phyloP scores from a whole-genome alignment of 1,140 invertebrate genomes.

The Paracyclopina nana region DNA sequence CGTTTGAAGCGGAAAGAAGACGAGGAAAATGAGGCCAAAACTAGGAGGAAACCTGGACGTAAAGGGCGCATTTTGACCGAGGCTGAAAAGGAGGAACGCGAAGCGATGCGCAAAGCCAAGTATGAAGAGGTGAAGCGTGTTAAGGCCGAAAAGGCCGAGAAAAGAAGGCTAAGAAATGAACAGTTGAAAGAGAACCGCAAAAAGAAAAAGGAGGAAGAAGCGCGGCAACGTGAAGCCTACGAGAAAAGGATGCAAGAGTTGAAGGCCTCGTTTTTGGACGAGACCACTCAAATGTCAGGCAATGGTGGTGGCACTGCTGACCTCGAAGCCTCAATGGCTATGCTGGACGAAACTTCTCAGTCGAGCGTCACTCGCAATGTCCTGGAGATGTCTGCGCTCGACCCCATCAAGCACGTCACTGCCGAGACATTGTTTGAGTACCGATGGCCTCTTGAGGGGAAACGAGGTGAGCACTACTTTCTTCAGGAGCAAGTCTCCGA shows the following conservation, averaged over 20 bases:
- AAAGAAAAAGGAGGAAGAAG: slow-evolving; percentile 14
- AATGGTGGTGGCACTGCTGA: not conserved
- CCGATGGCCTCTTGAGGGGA: slow-evolving; percentile 58
- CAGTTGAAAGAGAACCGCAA: not conserved
- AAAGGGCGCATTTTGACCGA: not conserved
- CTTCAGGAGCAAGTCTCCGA: slow-evolving; percentile 80
- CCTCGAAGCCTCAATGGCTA: not conserved
- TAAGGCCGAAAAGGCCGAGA: slow-evolving; percentile 3
- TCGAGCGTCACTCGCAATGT: not conserved
- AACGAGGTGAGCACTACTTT: slow-evolving; percentile 32
- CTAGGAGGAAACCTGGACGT: not conserved
- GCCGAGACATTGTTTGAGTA: slow-evolving; percentile 80
- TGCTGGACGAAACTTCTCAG: slow-evolving; percentile 12
- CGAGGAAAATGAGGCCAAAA: not conserved
- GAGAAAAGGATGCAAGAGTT: slow-evolving; percentile 15
- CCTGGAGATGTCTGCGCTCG: not conserved
- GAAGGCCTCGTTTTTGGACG: slow-evolving; percentile 9
- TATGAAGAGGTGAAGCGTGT: slow-evolving; percentile 10
- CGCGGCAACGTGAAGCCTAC: not conserved
- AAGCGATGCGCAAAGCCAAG: slow-evolving; percentile 5
- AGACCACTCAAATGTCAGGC: slow-evolving; percentile 11
- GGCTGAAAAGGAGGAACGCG: slow-evolving; percentile 5
- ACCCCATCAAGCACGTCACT: slow-evolving; percentile 28
- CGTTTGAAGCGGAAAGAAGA: slow-evolving; percentile 1
- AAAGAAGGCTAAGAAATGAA: not conserved